Evolutionary conservation across 1,140 invertebrate genomes (phyloP).

Genomic region (Nebria ingens): DNA sequence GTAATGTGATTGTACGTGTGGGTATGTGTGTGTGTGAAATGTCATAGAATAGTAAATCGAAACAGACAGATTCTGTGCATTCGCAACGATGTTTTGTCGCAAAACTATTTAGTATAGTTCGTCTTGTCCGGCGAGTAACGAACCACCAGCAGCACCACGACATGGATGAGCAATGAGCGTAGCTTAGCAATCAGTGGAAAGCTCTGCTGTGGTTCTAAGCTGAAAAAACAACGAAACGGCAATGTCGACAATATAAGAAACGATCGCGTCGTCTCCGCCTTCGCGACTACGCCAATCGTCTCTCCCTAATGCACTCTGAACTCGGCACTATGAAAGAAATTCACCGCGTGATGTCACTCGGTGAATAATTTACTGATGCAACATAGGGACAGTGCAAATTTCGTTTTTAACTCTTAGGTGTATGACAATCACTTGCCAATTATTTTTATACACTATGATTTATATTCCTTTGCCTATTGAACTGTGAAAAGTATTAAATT

Average conservation of each 20-base stretch:
- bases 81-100: not conserved
- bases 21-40: not conserved
- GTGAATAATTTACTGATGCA: no score
- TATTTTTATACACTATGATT: no score
- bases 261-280: constrained; percentile 1
- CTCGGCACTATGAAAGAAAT: no score
- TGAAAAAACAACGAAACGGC: constrained; percentile 9
- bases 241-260: constrained; percentile 12
- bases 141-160: not conserved
- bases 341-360: no score
- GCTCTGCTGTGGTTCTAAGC: not conserved
- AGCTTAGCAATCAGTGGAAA: constrained; percentile 11
- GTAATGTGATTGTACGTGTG: not conserved
- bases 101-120: no score
- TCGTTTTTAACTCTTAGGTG: no score
- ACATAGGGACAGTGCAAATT: no score
- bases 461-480: no score
- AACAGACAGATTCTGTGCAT: not conserved
- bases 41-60: not conserved
- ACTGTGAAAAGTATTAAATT: no score
- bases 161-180: not conserved
- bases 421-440: no score
- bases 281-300: not conserved
- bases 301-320: no score
- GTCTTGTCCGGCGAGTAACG: no score